These are phyloP conservation scores for Thalassaphorura encarpata DNA, from an alignment of 1,140 invertebrate species.

Conservation along the genomic window DNA sequence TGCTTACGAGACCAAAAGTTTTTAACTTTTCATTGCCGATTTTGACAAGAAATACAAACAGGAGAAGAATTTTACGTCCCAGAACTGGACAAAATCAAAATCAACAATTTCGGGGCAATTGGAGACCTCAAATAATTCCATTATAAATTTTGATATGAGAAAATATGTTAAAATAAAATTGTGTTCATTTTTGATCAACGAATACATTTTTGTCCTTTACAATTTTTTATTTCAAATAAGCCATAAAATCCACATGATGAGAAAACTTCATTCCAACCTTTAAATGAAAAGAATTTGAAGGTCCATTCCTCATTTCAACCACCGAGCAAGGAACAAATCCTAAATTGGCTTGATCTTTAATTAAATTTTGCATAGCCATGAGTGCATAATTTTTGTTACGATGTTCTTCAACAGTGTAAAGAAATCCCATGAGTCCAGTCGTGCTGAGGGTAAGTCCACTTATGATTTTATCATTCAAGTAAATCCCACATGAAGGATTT, in stretches of 20 bases:
- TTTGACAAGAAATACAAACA: no score
- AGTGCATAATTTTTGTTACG: background rate
- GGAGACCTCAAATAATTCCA: no score
- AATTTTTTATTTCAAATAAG: no score
- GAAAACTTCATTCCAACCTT: background rate
- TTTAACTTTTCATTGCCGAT: no score
- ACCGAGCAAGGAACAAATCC: background rate
- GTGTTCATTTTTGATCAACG: no score
- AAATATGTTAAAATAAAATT: no score
- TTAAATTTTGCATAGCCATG: background rate
- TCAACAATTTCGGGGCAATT: no score
- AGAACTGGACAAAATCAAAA: no score
- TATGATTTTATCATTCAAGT: background rate
- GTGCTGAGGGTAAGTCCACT: background rate
- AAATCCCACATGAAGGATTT: background rate
- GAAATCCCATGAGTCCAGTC: background rate
- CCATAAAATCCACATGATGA: background rate
- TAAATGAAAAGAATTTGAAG: background rate
- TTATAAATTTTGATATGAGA: no score
- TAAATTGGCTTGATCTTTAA: background rate
- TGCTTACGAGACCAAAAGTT: no score
- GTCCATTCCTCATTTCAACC: background rate
- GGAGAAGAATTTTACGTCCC: no score
- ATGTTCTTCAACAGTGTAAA: background rate
- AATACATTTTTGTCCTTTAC: no score